phyloP scores from a whole-genome alignment of 2,797 vertebrate species.

The Vultur gryphus region DNA sequence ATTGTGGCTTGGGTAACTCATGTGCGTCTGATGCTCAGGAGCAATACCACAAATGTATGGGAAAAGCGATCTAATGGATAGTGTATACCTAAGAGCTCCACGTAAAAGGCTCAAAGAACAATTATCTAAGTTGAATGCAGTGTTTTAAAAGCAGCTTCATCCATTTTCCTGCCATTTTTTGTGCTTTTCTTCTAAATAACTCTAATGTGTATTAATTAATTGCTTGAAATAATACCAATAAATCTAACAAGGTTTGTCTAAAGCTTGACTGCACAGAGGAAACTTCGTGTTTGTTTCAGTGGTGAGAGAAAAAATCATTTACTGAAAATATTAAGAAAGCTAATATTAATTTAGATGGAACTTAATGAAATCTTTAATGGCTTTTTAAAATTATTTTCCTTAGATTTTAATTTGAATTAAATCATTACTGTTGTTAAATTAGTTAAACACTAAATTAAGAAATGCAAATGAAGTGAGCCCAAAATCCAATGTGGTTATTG shows the following conservation, averaged over 20 bases:
- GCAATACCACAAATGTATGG: not conserved
- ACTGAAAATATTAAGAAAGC: conserved; percentile 56
- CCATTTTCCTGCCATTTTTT: conserved; percentile 56
- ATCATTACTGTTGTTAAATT: conserved; percentile 70
- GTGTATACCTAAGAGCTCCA: not conserved
- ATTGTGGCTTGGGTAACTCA: not conserved
- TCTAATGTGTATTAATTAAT: conserved; percentile 70
- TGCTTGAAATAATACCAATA: conserved; percentile 71
- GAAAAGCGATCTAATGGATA: conserved; percentile 11
- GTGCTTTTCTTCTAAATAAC: conserved; percentile 42
- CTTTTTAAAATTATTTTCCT: conserved; percentile 65
- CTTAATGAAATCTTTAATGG: conserved; percentile 67
- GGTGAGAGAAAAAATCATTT: conserved; percentile 15
- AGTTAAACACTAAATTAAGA: conserved; percentile 73
- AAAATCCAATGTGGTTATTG: conserved; percentile 65
- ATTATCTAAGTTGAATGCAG: conserved; percentile 41
- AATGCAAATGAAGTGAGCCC: conserved; percentile 69
- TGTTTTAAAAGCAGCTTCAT: conserved; percentile 56
- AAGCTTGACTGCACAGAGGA: conserved; percentile 65
- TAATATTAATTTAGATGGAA: conserved; percentile 67
- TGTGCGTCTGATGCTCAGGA: not conserved
- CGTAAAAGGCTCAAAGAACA: conserved; percentile 37
- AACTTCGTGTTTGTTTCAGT: conserved; percentile 55
- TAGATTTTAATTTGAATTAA: conserved; percentile 69
- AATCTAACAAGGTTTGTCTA: conserved; percentile 68